phyloP scores from a whole-genome alignment of 2,888 invertebrate species.

The Penaeus monodon region DNA sequence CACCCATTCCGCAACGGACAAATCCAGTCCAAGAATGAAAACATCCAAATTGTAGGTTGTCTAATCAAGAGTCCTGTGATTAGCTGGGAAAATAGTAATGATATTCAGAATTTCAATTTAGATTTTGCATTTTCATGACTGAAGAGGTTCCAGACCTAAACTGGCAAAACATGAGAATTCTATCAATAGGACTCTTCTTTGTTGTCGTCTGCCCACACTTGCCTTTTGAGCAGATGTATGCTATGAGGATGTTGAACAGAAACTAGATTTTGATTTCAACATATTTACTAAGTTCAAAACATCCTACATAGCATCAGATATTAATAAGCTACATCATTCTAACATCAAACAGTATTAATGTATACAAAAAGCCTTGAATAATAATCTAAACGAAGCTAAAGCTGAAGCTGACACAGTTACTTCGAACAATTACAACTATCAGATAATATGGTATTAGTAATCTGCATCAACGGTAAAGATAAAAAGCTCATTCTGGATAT shows the following conservation, averaged over 20 bases:
- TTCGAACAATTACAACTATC: background rate
- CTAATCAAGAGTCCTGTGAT: background rate
- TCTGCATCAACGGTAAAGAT: too few species aligned
- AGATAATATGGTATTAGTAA: too few species aligned
- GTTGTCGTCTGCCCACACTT: background rate
- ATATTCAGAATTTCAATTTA: too few species aligned
- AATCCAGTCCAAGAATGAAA: background rate
- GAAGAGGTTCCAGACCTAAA: too few species aligned
- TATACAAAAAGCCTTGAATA: constrained; percentile 9
- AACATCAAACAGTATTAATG: constrained; percentile 19
- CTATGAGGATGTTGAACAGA: constrained; percentile 63
- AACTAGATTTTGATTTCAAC: constrained; percentile 47
- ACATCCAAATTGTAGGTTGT: background rate
- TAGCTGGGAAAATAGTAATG: too few species aligned
- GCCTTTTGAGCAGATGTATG: constrained; percentile 9
- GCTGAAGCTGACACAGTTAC: background rate
- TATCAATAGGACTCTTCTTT: background rate
- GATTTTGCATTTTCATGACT: too few species aligned
- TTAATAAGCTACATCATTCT: constrained; percentile 22
- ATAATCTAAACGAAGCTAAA: background rate
- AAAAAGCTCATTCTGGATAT: too few species aligned
- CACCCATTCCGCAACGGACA: background rate
- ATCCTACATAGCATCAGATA: constrained; percentile 55
- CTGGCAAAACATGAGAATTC: too few species aligned
- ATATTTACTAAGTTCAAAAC: constrained; percentile 57